Evolutionary conservation across 2,797 vertebrate genomes (phyloP).

Genomic region (Sebastes iracundus): DNA sequence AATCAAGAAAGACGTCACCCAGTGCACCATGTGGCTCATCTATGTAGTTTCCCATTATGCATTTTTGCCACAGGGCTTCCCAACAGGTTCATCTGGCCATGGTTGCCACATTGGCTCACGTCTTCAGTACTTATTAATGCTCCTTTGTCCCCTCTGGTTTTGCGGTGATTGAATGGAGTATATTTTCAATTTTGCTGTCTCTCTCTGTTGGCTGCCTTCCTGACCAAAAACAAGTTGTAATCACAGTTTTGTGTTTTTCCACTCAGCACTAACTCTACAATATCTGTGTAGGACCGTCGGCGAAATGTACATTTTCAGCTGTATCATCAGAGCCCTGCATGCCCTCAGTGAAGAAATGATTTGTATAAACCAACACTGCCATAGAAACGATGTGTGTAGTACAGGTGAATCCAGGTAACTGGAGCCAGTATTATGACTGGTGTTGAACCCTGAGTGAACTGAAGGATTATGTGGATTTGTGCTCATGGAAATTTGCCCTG

Average conservation of each 20-base stretch:
- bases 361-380: background rate
- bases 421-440: slow-evolving; percentile 25
- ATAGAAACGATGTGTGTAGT: background rate
- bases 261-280: background rate
- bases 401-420: slow-evolving; percentile 19
- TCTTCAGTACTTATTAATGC: background rate
- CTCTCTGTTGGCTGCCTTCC: background rate
- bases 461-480: slow-evolving; percentile 68
- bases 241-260: background rate
- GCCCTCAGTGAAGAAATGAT: background rate
- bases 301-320: background rate
- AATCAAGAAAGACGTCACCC: background rate
- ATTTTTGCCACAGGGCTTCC: background rate
- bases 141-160: background rate
- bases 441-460: slow-evolving; percentile 57
- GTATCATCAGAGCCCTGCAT: background rate
- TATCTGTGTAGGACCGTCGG: background rate
- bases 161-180: background rate
- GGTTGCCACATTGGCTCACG: background rate
- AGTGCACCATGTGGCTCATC: background rate
- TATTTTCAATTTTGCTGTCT: background rate
- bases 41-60: background rate
- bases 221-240: background rate
- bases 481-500: slow-evolving; percentile 36
- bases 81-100: background rate